phyloP scores from a whole-genome alignment of 1,140 invertebrate genomes.

The roundworm (Caenorhabditis elegans) region DNA sequence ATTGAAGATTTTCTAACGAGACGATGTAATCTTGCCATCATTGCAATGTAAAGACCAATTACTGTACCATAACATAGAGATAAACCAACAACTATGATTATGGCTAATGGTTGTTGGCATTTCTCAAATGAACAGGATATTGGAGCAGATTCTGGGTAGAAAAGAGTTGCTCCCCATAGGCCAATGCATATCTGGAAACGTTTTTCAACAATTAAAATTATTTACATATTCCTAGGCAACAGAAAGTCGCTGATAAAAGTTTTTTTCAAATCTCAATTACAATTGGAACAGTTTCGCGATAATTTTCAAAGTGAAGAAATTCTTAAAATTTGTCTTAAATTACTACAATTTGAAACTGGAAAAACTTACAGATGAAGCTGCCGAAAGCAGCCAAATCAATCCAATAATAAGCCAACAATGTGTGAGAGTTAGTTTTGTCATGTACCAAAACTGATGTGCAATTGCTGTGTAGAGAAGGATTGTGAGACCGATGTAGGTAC shows the following conservation, averaged over 20 bases:
- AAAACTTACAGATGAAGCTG: slow-evolving; percentile 19
- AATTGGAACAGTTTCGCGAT: too few species aligned
- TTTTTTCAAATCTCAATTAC: too few species aligned
- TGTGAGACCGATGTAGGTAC: slow-evolving; percentile 51
- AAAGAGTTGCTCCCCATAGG: slow-evolving; percentile 50
- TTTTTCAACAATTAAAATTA: too few species aligned
- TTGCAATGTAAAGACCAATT: slow-evolving; percentile 41
- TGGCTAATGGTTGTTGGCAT: slow-evolving; percentile 52
- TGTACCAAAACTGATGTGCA: slow-evolving; percentile 51
- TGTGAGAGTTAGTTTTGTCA: slow-evolving; percentile 45
- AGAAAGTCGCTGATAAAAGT: too few species aligned
- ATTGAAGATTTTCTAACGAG: not conserved
- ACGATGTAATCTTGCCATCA: slow-evolving; percentile 12
- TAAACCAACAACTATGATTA: slow-evolving; percentile 47
- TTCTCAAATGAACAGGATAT: slow-evolving; percentile 45
- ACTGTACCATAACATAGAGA: slow-evolving; percentile 44
- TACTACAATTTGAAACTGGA: too few species aligned
- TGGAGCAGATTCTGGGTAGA: slow-evolving; percentile 55
- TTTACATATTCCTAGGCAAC: too few species aligned
- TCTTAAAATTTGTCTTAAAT: not conserved
- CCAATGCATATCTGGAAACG: slow-evolving; percentile 51
- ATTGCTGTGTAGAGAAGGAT: slow-evolving; percentile 53
- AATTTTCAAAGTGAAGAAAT: not conserved
- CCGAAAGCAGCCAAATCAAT: slow-evolving; percentile 27
- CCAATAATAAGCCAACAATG: slow-evolving; percentile 38